Percentiles rank a stretch among this genome's conserved stretches.
phyloP scores from a whole-genome alignment of 2,888 invertebrate species.

The Aporophyla lueneburgensis region DNA sequence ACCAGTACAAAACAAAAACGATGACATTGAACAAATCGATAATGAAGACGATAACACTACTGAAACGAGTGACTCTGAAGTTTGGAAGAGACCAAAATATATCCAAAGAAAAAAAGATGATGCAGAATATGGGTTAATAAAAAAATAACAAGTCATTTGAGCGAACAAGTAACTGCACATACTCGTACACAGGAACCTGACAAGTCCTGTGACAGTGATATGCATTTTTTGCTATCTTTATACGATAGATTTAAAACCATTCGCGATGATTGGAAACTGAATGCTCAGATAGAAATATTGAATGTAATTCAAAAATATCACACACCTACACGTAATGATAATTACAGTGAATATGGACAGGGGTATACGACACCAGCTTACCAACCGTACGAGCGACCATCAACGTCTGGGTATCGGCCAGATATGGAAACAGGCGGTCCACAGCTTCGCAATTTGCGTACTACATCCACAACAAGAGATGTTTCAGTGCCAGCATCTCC shows the following conservation, averaged over 20 bases:
- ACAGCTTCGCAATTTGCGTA: slow-evolving; percentile 39
- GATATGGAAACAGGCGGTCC: slow-evolving; percentile 47
- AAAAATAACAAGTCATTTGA: slow-evolving; percentile 60
- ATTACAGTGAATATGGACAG: slow-evolving; percentile 59
- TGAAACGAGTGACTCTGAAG: slow-evolving; percentile 48
- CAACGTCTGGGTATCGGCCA: slow-evolving; percentile 48
- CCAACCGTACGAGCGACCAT: too few relatives aligned
- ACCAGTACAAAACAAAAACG: slow-evolving; percentile 51
- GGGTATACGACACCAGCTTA: slow-evolving; percentile 57
- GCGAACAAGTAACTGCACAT: slow-evolving; percentile 48
- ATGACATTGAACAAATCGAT: slow-evolving; percentile 52
- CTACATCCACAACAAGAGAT: slow-evolving; percentile 55
- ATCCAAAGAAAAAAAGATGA: slow-evolving; percentile 55
- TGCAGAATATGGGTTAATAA: slow-evolving; percentile 41
- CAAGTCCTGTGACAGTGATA: slow-evolving; percentile 62
- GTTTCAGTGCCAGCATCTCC: slow-evolving; percentile 23
- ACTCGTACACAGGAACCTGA: slow-evolving; percentile 59
- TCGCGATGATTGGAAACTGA: slow-evolving; percentile 62
- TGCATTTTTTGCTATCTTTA: slow-evolving; percentile 65
- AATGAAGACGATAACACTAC: slow-evolving; percentile 53
- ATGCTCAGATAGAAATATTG: slow-evolving; percentile 62
- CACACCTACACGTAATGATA: slow-evolving; percentile 50
- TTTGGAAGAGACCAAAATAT: slow-evolving; percentile 54
- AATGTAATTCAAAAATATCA: slow-evolving; percentile 52
- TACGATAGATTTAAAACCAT: slow-evolving; percentile 57